Percentiles rank a stretch among this genome's conserved stretches.
Conservation (phyloP, 2,797 vertebrate species). For the Oceanodroma leucorhoa region DNA sequence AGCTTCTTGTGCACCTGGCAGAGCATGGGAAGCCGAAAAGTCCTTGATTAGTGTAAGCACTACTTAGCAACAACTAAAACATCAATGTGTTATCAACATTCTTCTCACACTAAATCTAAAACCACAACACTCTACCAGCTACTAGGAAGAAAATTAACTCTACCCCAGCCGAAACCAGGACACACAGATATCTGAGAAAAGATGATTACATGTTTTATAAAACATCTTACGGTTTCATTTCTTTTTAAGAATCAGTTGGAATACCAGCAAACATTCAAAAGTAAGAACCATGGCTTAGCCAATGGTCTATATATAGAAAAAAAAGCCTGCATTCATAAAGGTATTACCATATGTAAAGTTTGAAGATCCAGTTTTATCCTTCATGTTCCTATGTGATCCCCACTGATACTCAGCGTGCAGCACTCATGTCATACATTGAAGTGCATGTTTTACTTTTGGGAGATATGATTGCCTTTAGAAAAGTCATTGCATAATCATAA, state of each 20-base stretch:
- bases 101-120: no score
- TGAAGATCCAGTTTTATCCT: neutral
- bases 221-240: neutral
- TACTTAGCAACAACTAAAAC: no score
- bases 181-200: neutral
- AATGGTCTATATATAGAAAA: neutral
- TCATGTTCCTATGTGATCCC: neutral
- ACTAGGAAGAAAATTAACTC: no score
- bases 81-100: no score
- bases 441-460: neutral
- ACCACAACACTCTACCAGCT: no score
- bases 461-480: neutral
- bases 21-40: no score
- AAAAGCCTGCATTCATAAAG: neutral
- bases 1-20: no score
- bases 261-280: neutral
- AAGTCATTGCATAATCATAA: neutral
- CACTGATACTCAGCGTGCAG: neutral
- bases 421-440: neutral
- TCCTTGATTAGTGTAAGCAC: no score
- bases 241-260: neutral
- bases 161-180: no score
- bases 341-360: neutral
- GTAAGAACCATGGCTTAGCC: neutral
- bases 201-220: neutral